Percentiles rank a stretch among this genome's conserved stretches.
These are phyloP conservation scores for Hipparchia sbordonii DNA, from an alignment of 2,888 invertebrate genomes.

Conservation along the genomic window DNA sequence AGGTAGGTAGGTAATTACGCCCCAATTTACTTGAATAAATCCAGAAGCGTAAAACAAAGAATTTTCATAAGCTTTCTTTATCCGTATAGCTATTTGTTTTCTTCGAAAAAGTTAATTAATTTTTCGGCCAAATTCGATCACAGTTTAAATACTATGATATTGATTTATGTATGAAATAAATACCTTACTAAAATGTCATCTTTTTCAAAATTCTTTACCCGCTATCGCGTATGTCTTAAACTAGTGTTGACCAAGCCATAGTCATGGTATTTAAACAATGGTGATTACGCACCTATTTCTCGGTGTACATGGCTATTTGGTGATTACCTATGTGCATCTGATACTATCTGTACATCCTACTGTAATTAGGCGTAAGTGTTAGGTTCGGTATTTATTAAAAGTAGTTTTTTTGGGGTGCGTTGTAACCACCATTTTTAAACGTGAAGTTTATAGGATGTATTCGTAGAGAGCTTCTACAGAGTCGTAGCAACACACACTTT, in stretches of 20 bases:
- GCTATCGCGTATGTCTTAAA: conserved; percentile 23
- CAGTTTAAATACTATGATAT: no score
- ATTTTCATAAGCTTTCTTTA: no score
- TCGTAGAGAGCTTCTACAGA: no score
- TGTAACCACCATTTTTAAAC: conserved; percentile 1
- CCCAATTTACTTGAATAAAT: no score
- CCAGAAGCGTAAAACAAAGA: no score
- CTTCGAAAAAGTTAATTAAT: no score
- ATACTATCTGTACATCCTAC: conserved; percentile 22
- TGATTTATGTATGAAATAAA: no score
- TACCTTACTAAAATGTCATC: no score
- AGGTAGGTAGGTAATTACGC: no score
- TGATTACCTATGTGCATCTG: conserved; percentile 29
- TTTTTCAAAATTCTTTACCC: not conserved
- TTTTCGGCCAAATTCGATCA: no score
- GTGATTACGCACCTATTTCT: conserved; percentile 53
- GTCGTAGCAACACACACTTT: no score
- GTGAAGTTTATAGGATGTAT: not conserved
- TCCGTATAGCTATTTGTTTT: no score
- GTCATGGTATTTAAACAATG: conserved; percentile 52
- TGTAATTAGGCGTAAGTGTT: conserved; percentile 25
- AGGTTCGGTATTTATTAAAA: conserved; percentile 26
- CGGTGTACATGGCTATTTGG: conserved; percentile 42
- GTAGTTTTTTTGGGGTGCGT: conserved; percentile 8
- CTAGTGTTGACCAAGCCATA: conserved; percentile 22